Conservation (phyloP, 2,797 vertebrate genomes). For the Xiphorhynchus erythropygius region DNA sequence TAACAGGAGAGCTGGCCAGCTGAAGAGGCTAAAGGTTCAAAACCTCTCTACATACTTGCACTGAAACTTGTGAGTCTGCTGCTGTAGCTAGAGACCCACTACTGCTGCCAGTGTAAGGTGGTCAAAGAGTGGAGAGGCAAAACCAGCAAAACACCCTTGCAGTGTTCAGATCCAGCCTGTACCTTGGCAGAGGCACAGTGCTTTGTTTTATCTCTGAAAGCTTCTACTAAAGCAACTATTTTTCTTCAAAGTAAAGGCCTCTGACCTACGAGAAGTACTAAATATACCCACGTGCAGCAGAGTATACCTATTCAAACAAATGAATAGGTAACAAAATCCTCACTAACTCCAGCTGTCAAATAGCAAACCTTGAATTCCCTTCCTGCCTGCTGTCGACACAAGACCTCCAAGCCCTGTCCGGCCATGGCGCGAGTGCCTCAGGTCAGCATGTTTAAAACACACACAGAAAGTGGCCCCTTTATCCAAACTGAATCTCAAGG, state of each 20-base stretch:
- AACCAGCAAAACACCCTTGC: background rate
- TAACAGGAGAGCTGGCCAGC: background rate
- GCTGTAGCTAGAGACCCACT: background rate
- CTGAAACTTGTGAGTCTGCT: background rate
- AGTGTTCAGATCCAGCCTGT: background rate
- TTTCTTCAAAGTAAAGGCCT: background rate
- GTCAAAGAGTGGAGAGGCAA: background rate
- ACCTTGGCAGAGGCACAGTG: background rate
- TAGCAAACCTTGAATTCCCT: slow-evolving; percentile 7
- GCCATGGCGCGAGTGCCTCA: background rate
- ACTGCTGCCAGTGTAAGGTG: background rate
- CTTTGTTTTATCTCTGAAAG: background rate
- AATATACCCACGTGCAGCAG: background rate
- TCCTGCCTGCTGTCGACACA: background rate
- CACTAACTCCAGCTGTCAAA: background rate
- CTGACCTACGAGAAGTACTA: background rate
- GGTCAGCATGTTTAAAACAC: background rate
- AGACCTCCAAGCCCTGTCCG: background rate
- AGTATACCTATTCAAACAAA: background rate
- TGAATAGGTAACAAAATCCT: background rate
- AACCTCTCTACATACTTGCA: background rate
- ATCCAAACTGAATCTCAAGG: slow-evolving; percentile 22
- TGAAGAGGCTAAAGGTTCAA: background rate
- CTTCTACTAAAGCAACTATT: background rate
- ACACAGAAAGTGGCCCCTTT: background rate